These are phyloP conservation scores for Pomacea maculata DNA, from an alignment of 1,140 invertebrate species.

Conservation along the genomic window DNA sequence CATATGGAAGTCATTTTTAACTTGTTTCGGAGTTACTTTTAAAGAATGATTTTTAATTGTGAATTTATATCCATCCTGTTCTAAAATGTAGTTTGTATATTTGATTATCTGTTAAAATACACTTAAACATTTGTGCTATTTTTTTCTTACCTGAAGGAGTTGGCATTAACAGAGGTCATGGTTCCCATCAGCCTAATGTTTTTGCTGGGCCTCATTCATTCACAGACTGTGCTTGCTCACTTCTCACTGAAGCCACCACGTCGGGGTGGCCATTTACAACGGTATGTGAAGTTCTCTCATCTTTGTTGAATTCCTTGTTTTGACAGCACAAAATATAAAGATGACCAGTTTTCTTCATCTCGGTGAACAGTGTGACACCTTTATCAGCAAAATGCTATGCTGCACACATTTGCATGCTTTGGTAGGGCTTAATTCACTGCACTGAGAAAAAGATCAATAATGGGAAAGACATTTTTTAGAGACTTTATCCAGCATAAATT, in stretches of 20 bases:
- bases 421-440: too few species aligned
- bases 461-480: too few species aligned
- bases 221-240: constrained; percentile 78
- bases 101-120: neutral
- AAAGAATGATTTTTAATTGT: neutral
- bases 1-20: neutral
- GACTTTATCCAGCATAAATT: too few species aligned
- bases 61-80: neutral
- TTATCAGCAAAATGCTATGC: too few species aligned
- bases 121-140: neutral
- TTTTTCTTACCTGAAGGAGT: constrained; percentile 42
- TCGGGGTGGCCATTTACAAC: constrained; percentile 12
- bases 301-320: too few species aligned
- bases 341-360: too few species aligned
- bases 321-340: too few species aligned
- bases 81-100: neutral
- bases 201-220: constrained; percentile 83
- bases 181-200: constrained; percentile 58
- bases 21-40: neutral
- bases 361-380: too few species aligned
- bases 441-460: too few species aligned
- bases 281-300: too few species aligned
- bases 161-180: constrained; percentile 53
- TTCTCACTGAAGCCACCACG: constrained; percentile 50
- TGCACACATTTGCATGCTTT: too few species aligned